Base-by-base conservation (phyloP, 2,797 vertebrate genomes). In the Cottoperca gobio region DNA sequence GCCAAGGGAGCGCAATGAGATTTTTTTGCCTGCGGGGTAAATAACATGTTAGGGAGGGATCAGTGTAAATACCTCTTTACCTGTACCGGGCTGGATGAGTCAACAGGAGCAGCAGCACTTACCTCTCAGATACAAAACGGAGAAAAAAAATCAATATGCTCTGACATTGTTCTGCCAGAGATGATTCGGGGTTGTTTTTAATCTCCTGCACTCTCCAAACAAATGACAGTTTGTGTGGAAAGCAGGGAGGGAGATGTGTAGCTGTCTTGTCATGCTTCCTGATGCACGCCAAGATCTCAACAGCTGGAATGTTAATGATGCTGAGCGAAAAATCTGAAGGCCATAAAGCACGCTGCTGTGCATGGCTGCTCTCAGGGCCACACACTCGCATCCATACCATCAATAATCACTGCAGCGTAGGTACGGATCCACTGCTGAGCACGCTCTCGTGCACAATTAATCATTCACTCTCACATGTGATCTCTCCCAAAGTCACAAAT, bases 221-320 rank as follows among this genome's bases (percentile, higher is more conserved):
- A 33, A 8, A 33, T 33, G 31, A 33, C 31, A 33, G 31, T 33
- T 31, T 33, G 8, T 33, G 31, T 31, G 33, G 31, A 8, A 6
- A 66, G 69, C 53, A 60, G 70, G 21, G 39, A 57, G 33, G 23
- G 69, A 63, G 79, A 76, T 33, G 84, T 46, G 61, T 76, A 89
- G 90, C 89, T 92, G 91, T 94, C 90, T 88, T 86, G 83, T 94
- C 92, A 91, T 84, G 92, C 88, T 91, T 84, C 71, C 60, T 54
- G 63, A 57, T 26, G 81, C 87, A 81, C 87, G 89, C 82, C 83
- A 90, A 87, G 82, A 86, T 88, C 90, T 86, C 84, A 72, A 82
- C 87, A 88, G 82, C 86, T 93, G 93, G 94, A 95, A 95, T 95
- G 93, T 94, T 95, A 94, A 94, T 91, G 87, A 91, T 66, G 61